Conservation (phyloP, 2,113 vertebrate genomes). For the Parus major region DNA sequence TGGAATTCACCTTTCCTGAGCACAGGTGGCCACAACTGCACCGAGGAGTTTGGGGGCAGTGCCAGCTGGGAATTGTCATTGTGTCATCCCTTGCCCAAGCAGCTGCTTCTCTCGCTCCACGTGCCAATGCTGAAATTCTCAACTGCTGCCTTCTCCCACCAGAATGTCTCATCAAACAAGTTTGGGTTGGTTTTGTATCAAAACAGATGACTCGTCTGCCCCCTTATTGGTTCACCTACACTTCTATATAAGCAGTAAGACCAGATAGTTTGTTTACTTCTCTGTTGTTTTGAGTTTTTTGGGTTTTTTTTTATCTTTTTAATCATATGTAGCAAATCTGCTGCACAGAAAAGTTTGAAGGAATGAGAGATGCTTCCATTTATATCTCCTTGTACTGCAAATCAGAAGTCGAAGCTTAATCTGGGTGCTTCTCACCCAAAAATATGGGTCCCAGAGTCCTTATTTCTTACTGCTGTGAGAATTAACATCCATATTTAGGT, state of each 20-base stretch:
- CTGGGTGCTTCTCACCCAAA: not conserved
- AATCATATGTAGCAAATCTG: not conserved
- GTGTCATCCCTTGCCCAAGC: not conserved
- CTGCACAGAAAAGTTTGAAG: not conserved
- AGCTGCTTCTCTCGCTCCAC: not conserved
- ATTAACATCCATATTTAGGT: not conserved
- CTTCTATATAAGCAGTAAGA: not conserved
- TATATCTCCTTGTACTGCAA: not conserved
- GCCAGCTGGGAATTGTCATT: not conserved
- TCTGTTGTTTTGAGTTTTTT: not conserved
- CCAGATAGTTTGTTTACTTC: slow-evolving; percentile 17
- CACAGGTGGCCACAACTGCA: not conserved
- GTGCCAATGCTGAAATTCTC: not conserved
- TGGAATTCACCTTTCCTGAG: not conserved
- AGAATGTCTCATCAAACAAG: slow-evolving; percentile 21
- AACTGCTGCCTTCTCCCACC: slow-evolving; percentile 58
- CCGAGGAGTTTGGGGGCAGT: not conserved
- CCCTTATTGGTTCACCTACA: slow-evolving; percentile 41
- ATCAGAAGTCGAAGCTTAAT: not conserved
- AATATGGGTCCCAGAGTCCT: not conserved
- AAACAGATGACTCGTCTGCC: slow-evolving; percentile 50
- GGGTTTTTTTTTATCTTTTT: not conserved
- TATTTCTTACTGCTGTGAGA: not conserved
- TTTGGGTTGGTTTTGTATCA: slow-evolving; percentile 53
- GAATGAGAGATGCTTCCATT: slow-evolving; percentile 39